Evolutionary conservation across 2,888 invertebrate species (phyloP), one percentile per base, ranked within the genome.

Genomic region (Drosophila phalerata): DNA sequence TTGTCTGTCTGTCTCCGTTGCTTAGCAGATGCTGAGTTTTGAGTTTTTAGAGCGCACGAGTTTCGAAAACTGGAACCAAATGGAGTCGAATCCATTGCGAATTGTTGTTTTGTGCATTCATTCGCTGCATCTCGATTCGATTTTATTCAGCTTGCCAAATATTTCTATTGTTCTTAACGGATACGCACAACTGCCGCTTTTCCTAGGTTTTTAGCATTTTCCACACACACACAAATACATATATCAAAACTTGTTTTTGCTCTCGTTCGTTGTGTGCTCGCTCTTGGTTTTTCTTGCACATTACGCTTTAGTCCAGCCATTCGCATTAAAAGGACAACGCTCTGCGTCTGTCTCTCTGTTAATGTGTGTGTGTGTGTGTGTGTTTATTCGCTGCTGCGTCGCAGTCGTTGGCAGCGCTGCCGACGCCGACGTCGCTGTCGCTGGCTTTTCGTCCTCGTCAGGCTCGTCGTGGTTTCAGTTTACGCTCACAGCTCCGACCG

Each of bases 401-500:
- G 32, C 40, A 49, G 76, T 64, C 66, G 63, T 49, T 8, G 64
- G 65, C 55, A 30, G 30, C 30, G 8, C 30, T 30, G 30, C 30
- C 30, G 63, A 37, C 9, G 48, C 49, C 45, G 17, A 66, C 51
- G 17, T 15, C 51, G 32, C 34, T 45, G 43, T 11, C 45, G 56
- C 37, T 30, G 45, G 47, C 47, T 57, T 43, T 45, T 87, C 69
- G 81, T 79, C 88, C 82, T 86, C 74, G 81, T 68, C 76, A 81
- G 86, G 73, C 75, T 69, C 69, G 72, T 67, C 62, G 74, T 76
- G 68, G 73, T 77, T 86, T 91, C 81, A 91, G 91, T 91, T 90
- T 78, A 84, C 81, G 84, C 89, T 90, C 86, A 80, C 86, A 83
- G 85, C 90, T 91, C 90, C 89, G 81, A 85, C 88, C 85, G 88